Evolutionary conservation across 2,888 invertebrate species (phyloP), one percentile per base, ranked within the genome.

Genomic region (Acrobasis consociella): DNA sequence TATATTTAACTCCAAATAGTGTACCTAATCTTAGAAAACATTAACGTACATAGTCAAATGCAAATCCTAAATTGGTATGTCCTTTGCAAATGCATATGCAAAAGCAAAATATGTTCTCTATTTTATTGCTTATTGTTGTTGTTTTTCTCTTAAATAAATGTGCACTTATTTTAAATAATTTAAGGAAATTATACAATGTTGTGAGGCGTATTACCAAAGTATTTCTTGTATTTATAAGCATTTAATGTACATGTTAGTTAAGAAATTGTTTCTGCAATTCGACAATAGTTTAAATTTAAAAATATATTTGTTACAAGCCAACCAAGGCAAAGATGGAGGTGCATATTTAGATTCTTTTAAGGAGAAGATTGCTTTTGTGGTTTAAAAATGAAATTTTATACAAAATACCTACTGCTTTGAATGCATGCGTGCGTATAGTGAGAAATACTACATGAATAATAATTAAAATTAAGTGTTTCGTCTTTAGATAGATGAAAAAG

Each of bases 251-350:
- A 64, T 63, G 58, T 69, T 65, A 64, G 67, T 70, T 76, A 71
- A 71, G 64, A 69, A 72, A 64, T 74, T 71, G 73, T 77, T 81
- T 78, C 66, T 73, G 71, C 70, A 73, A 75, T 72, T 74, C 72
- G 79, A 82, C 77, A 82, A 83, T 82, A 83, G 80, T 76, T 76
- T 74, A 76, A 70, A 71, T 68, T 22, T 22, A 71, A 68, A 71
- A 67, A 71, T 69, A 71, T 22, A 58, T 68, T 72, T 63, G 62
- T 64, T 64, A 64, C 60, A 62, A 60, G 64, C 64, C 62, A 70
- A 66, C 69, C 72, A 73, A 68, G 71, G 72, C 70, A 66, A 69
- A 67, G 73, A 73, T 51, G 69, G 68, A 11, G 69, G 65, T 58
- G 9, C 67, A 65, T 61, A 67, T 63, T 67, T 70, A 71, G 66